Percentiles rank a stretch among this genome's conserved stretches.
phyloP scores from a whole-genome alignment of 2,888 invertebrate genomes.

The Mactromeris polynyma region DNA sequence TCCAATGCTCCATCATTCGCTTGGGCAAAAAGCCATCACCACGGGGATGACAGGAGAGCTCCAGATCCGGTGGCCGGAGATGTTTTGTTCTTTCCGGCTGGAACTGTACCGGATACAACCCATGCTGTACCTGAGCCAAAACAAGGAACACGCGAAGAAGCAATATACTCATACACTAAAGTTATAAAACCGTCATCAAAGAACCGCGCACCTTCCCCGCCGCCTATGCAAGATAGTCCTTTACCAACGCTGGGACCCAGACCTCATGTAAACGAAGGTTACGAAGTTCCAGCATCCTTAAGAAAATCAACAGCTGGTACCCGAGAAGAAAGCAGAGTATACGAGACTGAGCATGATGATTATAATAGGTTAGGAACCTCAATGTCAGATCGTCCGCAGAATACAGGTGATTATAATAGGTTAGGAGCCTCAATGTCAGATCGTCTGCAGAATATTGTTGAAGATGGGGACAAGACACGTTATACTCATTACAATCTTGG shows the following conservation, averaged over 20 bases:
- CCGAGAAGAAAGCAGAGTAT: constrained; percentile 25
- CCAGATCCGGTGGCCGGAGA: constrained; percentile 66
- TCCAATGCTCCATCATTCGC: constrained; percentile 54
- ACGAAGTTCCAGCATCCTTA: constrained; percentile 48
- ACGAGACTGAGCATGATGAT: constrained; percentile 60
- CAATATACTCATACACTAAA: constrained; percentile 59
- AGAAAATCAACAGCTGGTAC: constrained; percentile 38
- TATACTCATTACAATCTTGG: constrained; percentile 61
- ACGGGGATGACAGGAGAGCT: constrained; percentile 31
- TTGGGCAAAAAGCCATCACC: constrained; percentile 41
- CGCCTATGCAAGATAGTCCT: constrained; percentile 21
- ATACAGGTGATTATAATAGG: constrained; percentile 15
- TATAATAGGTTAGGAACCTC: constrained; percentile 48
- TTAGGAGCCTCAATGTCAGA: constrained; percentile 65
- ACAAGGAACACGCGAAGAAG: constrained; percentile 27
- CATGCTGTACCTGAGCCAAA: constrained; percentile 1
- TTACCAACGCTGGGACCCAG: constrained; percentile 19
- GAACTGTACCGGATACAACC: constrained; percentile 23
- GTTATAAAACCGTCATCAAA: constrained; percentile 39
- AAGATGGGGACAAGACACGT: constrained; percentile 67
- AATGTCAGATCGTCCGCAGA: constrained; percentile 64
- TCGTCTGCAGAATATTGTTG: constrained; percentile 60
- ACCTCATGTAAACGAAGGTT: constrained; percentile 41
- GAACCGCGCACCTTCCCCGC: not conserved
- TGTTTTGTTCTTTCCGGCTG: constrained; percentile 64